Evolutionary conservation across 2,113 vertebrate species (phyloP), one percentile per base, ranked within the genome.

Genomic region (Actenoides lindsayi): DNA sequence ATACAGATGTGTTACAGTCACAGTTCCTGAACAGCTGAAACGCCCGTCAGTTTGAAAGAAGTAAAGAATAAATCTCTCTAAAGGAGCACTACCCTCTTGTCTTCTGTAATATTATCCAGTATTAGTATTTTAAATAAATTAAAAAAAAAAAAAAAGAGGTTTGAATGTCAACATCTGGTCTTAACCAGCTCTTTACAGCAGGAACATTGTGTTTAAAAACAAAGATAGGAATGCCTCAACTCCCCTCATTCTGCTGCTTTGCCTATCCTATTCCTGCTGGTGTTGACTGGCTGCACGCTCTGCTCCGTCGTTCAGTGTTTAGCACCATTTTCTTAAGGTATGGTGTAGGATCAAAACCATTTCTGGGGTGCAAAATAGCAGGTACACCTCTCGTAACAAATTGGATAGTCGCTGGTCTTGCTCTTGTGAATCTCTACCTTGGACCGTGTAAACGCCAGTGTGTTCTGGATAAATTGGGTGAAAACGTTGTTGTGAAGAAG

Each of bases 21-120:
- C 95, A 97, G 95, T 96, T 96, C 93, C 90, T 94, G 97, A 97
- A 95, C 96, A 94, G 94, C 92, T 96, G 97, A 97, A 97, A 97
- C 96, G 89, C 62, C 44, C 2, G 11, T 92, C 5, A 17, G 41
- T 87, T 91, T 93, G 17, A 94, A 93, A 95, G 79, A 65, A 86
- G 10, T 18, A 16, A 37, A 48, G 68, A 48, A 82, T 92, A 71
- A 87, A 91, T 63, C 24, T 92, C 87, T 51, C 63, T 83, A 48
- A 93, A 81, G 57, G 41, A 80, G 41, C 39, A 33, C 42, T 90
- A 33, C 48, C 70, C 53, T 88, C 56, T 96, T n/a, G 6, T 93
- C 24, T 92, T 80, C 63, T 87, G 64, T 77, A 79, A 81, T 87
- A 82, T 89, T 96, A 92, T 87, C 91, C 83, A 85, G 53, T 85